Percentiles rank a stretch among this genome's conserved stretches.
phyloP scores from a whole-genome alignment of 2,113 vertebrate genomes.

The pig (Sus scrofa) region DNA sequence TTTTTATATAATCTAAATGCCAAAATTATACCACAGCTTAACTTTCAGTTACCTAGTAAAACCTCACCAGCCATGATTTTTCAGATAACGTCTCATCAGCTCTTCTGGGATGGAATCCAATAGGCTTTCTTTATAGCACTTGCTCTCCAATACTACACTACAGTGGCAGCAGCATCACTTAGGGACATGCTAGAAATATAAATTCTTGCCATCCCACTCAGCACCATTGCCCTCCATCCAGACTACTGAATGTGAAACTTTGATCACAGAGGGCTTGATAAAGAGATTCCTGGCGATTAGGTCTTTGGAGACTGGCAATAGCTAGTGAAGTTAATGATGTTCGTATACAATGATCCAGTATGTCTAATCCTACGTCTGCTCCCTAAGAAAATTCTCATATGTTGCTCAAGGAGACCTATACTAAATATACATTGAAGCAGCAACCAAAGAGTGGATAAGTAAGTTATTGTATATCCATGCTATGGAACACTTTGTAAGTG shows the following conservation, averaged over 20 bases:
- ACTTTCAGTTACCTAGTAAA: conserved; percentile 45
- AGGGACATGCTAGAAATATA: neutral
- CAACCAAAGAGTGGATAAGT: neutral
- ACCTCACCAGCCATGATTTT: conserved; percentile 12
- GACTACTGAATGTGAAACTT: neutral
- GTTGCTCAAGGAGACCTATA: conserved; percentile 13
- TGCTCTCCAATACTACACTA: neutral
- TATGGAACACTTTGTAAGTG: neutral
- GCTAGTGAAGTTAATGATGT: neutral
- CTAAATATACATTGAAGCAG: conserved; percentile 2
- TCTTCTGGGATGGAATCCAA: conserved; percentile 10
- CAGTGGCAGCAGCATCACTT: neutral
- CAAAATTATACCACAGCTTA: neutral
- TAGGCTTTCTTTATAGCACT: neutral
- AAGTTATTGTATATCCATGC: neutral
- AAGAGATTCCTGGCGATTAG: neutral
- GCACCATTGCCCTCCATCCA: neutral
- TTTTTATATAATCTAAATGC: conserved; percentile 33
- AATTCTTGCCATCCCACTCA: neutral
- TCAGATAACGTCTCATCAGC: neutral
- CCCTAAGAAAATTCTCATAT: conserved; percentile 30
- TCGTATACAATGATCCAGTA: neutral
- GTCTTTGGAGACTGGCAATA: neutral
- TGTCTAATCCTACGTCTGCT: neutral
- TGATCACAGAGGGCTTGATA: neutral